Conservation (phyloP, 2,113 vertebrate genomes). For the Candoia aspera region DNA sequence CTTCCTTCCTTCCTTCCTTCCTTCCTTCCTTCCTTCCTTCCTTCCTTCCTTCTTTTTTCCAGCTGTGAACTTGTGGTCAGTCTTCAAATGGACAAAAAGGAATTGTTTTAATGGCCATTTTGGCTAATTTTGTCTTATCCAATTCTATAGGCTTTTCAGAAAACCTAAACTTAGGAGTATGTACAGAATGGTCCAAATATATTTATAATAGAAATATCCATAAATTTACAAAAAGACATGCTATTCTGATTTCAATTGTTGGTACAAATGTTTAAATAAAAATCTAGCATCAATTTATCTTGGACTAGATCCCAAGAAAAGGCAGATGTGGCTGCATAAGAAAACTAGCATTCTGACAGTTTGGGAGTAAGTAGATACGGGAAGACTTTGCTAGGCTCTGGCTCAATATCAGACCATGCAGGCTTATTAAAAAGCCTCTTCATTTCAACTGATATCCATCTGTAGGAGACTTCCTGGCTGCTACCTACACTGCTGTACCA, state of each 20-base stretch:
- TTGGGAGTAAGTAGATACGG: background rate
- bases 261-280: background rate
- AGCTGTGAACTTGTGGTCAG: conserved; percentile 52
- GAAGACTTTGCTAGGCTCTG: background rate
- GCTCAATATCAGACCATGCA: background rate
- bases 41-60: conserved; percentile 24
- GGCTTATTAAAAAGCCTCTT: background rate
- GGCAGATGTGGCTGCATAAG: background rate
- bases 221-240: background rate
- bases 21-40: conserved; percentile 8
- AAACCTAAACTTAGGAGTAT: conserved; percentile 41
- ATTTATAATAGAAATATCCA: background rate
- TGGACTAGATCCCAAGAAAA: background rate
- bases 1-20: conserved; percentile 11
- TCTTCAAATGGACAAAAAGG: conserved; percentile 54
- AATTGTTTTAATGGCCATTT: conserved; percentile 38
- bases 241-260: background rate
- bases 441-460: background rate
- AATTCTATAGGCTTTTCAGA: conserved; percentile 41
- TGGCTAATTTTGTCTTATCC: conserved; percentile 43
- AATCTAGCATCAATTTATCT: background rate
- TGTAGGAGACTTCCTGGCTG: background rate
- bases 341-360: background rate
- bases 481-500: background rate
- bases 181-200: background rate